Evolutionary conservation across 2,888 invertebrate species (phyloP).

Genomic region (Calephelis perditalis): DNA sequence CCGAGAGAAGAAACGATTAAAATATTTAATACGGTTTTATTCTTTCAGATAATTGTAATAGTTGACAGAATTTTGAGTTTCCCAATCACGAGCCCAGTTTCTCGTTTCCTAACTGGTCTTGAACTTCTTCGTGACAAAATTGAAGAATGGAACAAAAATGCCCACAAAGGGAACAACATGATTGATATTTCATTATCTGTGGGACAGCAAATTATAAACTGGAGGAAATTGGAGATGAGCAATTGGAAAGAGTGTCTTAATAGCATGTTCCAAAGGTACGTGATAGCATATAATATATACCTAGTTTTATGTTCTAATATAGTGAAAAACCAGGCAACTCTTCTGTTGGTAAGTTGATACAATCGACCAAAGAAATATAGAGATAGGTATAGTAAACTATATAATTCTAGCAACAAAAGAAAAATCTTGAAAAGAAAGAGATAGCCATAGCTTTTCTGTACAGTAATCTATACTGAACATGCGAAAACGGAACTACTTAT

Average conservation of each 20-base stretch:
- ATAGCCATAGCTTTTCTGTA: too few species aligned
- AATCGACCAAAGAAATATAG: too few species aligned
- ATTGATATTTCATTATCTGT: slow-evolving; percentile 84
- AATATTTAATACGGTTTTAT: background rate
- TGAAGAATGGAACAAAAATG: slow-evolving; percentile 95
- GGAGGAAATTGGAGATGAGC: slow-evolving; percentile 93
- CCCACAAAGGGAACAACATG: slow-evolving; percentile 91
- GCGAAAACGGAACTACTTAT: too few species aligned
- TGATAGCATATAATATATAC: too few species aligned
- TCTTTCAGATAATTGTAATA: slow-evolving; percentile 80
- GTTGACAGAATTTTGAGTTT: slow-evolving; percentile 83
- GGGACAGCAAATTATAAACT: slow-evolving; percentile 89
- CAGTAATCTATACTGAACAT: too few species aligned
- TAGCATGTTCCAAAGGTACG: slow-evolving; percentile 79
- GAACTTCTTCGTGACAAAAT: slow-evolving; percentile 91
- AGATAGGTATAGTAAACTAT: too few species aligned
- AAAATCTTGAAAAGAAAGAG: too few species aligned
- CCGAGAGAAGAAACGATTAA: too few species aligned
- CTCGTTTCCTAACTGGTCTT: slow-evolving; percentile 92
- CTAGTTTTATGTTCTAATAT: too few species aligned
- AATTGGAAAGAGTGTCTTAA: slow-evolving; percentile 92
- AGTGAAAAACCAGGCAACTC: too few species aligned
- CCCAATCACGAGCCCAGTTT: slow-evolving; percentile 88
- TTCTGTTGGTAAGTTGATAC: too few species aligned
- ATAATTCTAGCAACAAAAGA: too few species aligned